Conservation (phyloP, 2,113 vertebrate genomes). For the Polyodon spathula region DNA sequence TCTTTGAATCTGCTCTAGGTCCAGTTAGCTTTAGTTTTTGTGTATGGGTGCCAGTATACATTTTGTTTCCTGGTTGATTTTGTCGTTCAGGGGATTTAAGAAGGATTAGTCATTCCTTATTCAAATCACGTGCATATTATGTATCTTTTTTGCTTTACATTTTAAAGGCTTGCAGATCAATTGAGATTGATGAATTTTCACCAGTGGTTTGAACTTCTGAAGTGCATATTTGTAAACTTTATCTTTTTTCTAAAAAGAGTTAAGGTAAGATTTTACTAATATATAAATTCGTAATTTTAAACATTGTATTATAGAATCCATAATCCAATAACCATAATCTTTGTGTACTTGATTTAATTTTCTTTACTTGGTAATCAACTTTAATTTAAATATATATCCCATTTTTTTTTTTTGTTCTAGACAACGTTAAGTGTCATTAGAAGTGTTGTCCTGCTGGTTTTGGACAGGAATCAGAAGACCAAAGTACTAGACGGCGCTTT, state of each 20-base stretch:
- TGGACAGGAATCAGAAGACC: constrained; percentile 76
- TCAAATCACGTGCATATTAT: not conserved
- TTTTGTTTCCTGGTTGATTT: not conserved
- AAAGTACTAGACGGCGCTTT: constrained; percentile 50
- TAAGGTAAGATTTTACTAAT: constrained; percentile 62
- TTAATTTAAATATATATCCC: not conserved
- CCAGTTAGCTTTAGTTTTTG: too few relatives aligned
- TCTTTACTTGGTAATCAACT: too few relatives aligned
- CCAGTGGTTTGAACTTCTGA: constrained; percentile 87
- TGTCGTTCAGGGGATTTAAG: not conserved
- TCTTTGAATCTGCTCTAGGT: not conserved
- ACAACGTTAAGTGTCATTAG: constrained; percentile 75
- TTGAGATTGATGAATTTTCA: constrained; percentile 91
- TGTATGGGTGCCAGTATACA: too few relatives aligned
- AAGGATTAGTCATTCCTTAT: not conserved
- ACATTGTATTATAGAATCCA: too few relatives aligned
- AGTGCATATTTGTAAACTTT: constrained; percentile 79
- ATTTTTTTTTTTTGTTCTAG: constrained; percentile 44
- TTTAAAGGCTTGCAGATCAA: constrained; percentile 78
- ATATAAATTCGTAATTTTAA: too few relatives aligned
- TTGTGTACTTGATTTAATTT: not conserved
- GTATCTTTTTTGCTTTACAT: constrained; percentile 22
- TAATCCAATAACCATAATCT: too few relatives aligned
- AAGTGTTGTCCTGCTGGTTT: constrained; percentile 78
- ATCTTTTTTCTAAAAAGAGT: constrained; percentile 83